Conservation (phyloP, 2,888 invertebrate genomes). For the Allygus modestus region DNA sequence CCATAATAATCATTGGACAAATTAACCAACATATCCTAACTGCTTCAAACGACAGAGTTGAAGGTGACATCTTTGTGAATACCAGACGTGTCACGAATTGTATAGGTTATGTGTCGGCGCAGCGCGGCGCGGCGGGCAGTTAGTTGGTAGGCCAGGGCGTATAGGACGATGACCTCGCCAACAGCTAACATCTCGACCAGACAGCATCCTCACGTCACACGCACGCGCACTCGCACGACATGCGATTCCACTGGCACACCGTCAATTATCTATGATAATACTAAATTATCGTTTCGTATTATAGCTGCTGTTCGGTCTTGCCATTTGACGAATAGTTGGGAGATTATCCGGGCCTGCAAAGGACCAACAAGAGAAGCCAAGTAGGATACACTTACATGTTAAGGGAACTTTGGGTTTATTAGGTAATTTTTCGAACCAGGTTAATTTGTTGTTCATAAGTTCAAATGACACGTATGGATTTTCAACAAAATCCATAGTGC, state of each 20-base stretch:
- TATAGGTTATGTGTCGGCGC: not conserved
- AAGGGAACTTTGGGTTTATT: too few species aligned
- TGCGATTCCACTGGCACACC: not conserved
- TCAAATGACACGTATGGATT: too few species aligned
- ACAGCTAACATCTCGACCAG: constrained; percentile 5
- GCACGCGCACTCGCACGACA: not conserved
- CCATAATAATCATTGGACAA: too few species aligned
- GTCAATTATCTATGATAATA: not conserved
- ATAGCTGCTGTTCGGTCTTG: not conserved
- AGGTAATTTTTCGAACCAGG: too few species aligned
- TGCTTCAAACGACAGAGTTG: too few species aligned
- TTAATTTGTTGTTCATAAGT: too few species aligned
- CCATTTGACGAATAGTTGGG: not conserved
- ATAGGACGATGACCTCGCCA: not conserved
- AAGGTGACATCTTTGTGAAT: too few species aligned
- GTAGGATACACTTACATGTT: too few species aligned
- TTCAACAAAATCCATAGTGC: too few species aligned
- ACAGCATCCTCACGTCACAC: not conserved
- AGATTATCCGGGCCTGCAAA: not conserved
- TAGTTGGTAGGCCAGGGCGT: not conserved
- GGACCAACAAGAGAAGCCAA: not conserved
- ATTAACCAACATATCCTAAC: too few species aligned
- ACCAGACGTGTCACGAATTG: too few species aligned
- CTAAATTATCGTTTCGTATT: not conserved
- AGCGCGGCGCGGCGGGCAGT: not conserved